These are phyloP conservation scores for Pampusana beccarii DNA, from an alignment of 2,113 vertebrate species.

Conservation along the genomic window DNA sequence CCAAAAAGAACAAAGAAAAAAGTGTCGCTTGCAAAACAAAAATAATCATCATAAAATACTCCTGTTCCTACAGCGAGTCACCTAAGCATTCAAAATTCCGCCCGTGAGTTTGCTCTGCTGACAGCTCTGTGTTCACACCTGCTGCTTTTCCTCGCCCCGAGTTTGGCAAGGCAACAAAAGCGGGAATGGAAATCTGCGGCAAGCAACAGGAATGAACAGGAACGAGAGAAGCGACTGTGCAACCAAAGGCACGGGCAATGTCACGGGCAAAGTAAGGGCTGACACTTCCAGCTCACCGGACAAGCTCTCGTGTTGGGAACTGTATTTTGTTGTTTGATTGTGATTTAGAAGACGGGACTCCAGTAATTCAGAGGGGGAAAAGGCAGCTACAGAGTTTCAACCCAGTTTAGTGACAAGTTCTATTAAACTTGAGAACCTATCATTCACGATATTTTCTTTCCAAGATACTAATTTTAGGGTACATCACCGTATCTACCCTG, in stretches of 20 bases:
- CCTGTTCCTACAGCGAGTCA: not conserved
- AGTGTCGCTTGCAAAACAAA: not conserved
- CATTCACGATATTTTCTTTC: not conserved
- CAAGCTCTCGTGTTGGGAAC: not conserved
- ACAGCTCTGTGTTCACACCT: constrained; percentile 6
- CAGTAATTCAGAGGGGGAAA: not conserved
- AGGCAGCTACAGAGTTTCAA: not conserved
- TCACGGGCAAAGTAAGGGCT: not conserved
- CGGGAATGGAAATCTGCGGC: not conserved
- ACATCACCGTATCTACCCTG: not conserved
- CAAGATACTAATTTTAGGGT: not conserved
- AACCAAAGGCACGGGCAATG: accelerated
- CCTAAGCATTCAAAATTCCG: not conserved
- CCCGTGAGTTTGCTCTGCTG: not conserved
- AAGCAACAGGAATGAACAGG: not conserved
- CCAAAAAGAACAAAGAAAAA: accelerated
- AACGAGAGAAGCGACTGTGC: not conserved
- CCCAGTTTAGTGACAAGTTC: not conserved
- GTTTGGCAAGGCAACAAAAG: not conserved
- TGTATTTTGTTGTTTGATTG: not conserved
- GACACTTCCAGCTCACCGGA: not conserved
- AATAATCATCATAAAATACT: not conserved
- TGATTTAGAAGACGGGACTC: not conserved
- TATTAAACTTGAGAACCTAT: not conserved
- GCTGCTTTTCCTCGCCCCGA: constrained; percentile 11